Evolutionary conservation across 1,140 invertebrate species (phyloP).

Genomic region (Bombus turneri): DNA sequence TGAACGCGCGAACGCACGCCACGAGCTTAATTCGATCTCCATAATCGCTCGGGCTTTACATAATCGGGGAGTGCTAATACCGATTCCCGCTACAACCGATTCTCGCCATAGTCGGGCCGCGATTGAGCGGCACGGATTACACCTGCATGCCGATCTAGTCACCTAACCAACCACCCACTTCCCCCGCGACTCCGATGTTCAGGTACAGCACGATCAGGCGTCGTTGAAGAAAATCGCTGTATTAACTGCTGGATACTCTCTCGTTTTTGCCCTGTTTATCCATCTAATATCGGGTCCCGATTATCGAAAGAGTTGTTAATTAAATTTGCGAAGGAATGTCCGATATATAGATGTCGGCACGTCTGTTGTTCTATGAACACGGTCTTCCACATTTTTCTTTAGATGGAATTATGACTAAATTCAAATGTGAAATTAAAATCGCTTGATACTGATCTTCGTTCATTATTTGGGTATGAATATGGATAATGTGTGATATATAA

Average conservation of each 20-base stretch:
- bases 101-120: conserved; percentile 55
- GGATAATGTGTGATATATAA: no score
- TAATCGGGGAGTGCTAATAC: conserved; percentile 72
- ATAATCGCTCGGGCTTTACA: conserved; percentile 76
- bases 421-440: not conserved
- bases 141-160: conserved; percentile 48
- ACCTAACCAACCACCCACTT: not conserved
- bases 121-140: conserved; percentile 68
- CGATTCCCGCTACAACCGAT: conserved; percentile 65
- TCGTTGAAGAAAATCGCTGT: not conserved
- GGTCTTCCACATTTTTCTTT: no score
- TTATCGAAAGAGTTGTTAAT: conserved; percentile 8
- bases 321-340: conserved; percentile 6
- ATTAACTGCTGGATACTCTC: not conserved
- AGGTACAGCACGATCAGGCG: conserved; percentile 1
- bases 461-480: no score
- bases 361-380: not conserved
- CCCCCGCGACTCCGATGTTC: not conserved
- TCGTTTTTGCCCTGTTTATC: not conserved
- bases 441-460: not conserved
- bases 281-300: not conserved
- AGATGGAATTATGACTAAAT: accelerated
- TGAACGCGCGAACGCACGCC: conserved; percentile 61
- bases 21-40: conserved; percentile 75
- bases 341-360: not conserved